Percentiles rank a stretch among this genome's conserved stretches.
Evolutionary conservation across 2,888 invertebrate species (phyloP).

Genomic region (Patella ulyssiponensis): DNA sequence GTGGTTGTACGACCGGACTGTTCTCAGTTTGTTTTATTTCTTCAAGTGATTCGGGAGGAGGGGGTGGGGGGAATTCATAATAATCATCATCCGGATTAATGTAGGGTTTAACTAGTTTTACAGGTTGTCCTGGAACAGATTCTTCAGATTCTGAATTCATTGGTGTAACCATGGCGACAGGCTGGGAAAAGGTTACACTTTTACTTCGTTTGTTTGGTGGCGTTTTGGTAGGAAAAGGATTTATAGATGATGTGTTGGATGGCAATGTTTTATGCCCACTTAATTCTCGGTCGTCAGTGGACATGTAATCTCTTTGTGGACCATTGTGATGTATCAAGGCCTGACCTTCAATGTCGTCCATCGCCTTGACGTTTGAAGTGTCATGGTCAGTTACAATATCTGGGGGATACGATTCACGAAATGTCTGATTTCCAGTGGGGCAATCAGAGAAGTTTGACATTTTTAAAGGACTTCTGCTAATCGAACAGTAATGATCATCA

Average conservation of each 20-base stretch:
- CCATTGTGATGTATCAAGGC: conserved; percentile 8
- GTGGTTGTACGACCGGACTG: neutral
- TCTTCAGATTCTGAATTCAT: conserved; percentile 61
- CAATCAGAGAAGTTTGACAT: conserved; percentile 53
- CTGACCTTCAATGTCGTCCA: conserved; percentile 8
- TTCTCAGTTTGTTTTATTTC: neutral
- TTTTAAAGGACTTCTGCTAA: conserved; percentile 59
- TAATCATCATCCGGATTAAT: conserved; percentile 30
- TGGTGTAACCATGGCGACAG: conserved; percentile 63
- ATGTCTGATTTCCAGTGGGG: neutral
- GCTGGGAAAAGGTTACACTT: conserved; percentile 62
- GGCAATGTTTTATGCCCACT: conserved; percentile 38
- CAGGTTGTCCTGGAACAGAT: conserved; percentile 49
- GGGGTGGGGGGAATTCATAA: conserved; percentile 19
- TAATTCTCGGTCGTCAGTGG: conserved; percentile 6
- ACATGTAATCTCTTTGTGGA: conserved; percentile 14
- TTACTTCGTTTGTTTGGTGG: conserved; percentile 46
- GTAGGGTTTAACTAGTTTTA: conserved; percentile 10
- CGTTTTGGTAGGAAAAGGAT: conserved; percentile 29
- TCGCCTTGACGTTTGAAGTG: conserved; percentile 13
- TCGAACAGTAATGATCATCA: conserved; percentile 61
- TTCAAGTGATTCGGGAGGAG: neutral
- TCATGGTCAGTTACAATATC: neutral
- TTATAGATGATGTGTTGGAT: conserved; percentile 28
- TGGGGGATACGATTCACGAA: conserved; percentile 1